A percentile compares a stretch with the other conserved stretches of the same genome.
Conservation (phyloP, 2,888 invertebrate species). For the Ornithoptera priamus region DNA sequence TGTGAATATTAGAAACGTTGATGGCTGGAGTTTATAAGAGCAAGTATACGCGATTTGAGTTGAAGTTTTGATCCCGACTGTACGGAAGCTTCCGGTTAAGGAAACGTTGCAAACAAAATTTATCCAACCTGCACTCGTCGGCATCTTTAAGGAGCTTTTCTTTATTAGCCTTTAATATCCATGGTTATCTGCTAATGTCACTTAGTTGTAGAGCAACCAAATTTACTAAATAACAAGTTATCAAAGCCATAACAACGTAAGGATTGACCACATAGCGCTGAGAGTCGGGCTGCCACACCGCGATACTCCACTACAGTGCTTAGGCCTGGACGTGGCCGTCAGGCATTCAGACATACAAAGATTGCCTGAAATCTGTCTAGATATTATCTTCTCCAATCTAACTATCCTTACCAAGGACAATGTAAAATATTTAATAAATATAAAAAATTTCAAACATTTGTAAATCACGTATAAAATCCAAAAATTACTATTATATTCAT, state of each 20-base stretch:
- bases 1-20: too few species aligned
- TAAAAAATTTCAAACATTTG: too few species aligned
- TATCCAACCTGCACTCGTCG: too few species aligned
- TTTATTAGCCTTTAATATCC: neutral
- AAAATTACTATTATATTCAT: too few species aligned
- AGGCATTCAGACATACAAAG: constrained; percentile 67
- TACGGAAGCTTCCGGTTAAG: too few species aligned
- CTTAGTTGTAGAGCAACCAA: constrained; percentile 30
- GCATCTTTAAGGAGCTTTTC: neutral
- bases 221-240: constrained; percentile 54
- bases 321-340: constrained; percentile 61
- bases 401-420: constrained; percentile 17
- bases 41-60: too few species aligned
- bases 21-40: too few species aligned
- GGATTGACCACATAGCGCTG: constrained; percentile 63
- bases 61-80: too few species aligned
- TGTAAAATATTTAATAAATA: neutral
- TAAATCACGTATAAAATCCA: neutral
- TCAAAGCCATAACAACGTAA: constrained; percentile 52
- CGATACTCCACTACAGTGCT: constrained; percentile 44
- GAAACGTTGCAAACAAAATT: too few species aligned
- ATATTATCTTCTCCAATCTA: constrained; percentile 60
- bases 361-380: constrained; percentile 66
- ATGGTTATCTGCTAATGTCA: neutral
- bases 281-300: constrained; percentile 48